Conservation (phyloP, 2,797 vertebrate species). For the Holocentrus rufus region DNA sequence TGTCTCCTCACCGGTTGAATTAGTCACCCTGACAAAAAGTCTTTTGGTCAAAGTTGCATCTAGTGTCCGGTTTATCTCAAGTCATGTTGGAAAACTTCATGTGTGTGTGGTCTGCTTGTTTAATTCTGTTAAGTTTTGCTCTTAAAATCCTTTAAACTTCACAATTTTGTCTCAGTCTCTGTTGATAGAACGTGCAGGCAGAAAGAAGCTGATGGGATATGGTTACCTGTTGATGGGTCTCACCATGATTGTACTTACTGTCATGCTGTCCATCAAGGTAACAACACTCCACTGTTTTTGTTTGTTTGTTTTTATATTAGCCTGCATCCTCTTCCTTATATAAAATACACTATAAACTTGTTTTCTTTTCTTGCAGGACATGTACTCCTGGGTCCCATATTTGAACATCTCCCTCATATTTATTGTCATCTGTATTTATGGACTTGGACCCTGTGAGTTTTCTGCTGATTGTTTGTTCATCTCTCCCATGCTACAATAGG, state of each 20-base stretch:
- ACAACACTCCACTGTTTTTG: neutral
- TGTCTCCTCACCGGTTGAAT: too few relatives aligned
- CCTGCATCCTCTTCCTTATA: neutral
- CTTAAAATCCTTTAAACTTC: neutral
- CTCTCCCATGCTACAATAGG: neutral
- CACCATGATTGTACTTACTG: slow-evolving; percentile 76
- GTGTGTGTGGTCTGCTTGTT: too few relatives aligned
- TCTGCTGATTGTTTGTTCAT: neutral
- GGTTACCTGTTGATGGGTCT: slow-evolving; percentile 80
- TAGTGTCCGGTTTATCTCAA: too few relatives aligned
- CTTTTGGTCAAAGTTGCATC: too few relatives aligned
- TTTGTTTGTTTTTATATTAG: neutral
- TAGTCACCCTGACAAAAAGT: too few relatives aligned
- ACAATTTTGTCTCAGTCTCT: slow-evolving; percentile 73
- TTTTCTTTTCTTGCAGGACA: slow-evolving; percentile 66
- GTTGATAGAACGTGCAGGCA: slow-evolving; percentile 81
- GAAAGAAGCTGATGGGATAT: slow-evolving; percentile 82
- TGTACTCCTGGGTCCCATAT: slow-evolving; percentile 78
- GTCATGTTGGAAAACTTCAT: too few relatives aligned
- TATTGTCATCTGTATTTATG: slow-evolving; percentile 82
- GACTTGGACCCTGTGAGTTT: slow-evolving; percentile 83
- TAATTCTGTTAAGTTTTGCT: too few relatives aligned
- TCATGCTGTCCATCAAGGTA: slow-evolving; percentile 83
- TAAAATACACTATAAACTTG: neutral
- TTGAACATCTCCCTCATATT: slow-evolving; percentile 83